Conservation (phyloP, 2,888 invertebrate species). For the Campoplex capitator region DNA sequence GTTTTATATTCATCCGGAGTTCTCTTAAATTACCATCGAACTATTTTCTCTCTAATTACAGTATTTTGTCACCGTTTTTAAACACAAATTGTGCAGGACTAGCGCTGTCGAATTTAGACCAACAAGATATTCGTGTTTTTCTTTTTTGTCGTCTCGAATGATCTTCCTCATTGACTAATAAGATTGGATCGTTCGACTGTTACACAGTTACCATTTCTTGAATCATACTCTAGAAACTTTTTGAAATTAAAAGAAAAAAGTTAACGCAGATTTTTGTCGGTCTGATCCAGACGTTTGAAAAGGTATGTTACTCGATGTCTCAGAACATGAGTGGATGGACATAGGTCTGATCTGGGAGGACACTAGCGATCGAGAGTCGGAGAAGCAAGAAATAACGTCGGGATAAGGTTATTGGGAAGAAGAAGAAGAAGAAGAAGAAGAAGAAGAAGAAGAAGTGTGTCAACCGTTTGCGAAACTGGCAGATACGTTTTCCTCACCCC, state of each 20-base stretch:
- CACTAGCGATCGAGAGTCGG: conserved; percentile 64
- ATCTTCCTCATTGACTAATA: not conserved
- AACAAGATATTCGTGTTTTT: not conserved
- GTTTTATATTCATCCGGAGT: conserved; percentile 28
- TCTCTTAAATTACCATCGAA: conserved; percentile 43
- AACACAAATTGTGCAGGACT: not conserved
- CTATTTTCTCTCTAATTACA: conserved; percentile 32
- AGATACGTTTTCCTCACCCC: conserved; percentile 57
- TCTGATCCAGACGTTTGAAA: conserved; percentile 9
- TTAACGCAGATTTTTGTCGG: conserved; percentile 25
- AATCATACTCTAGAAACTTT: not conserved
- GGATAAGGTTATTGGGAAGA: conserved; percentile 75
- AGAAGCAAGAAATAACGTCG: conserved; percentile 68
- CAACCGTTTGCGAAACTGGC: conserved; percentile 72
- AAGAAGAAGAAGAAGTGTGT: conserved; percentile 76
- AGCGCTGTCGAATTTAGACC: not conserved
- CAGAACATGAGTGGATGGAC: conserved; percentile 30
- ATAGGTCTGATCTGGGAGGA: conserved; percentile 33
- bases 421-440: conserved; percentile 73
- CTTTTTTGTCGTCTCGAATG: too few species aligned
- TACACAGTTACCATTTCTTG: not conserved
- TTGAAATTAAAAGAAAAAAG: not conserved
- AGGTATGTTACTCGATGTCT: conserved; percentile 6
- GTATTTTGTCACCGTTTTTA: conserved; percentile 3
- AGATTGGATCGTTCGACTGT: not conserved